Evolutionary conservation across 2,797 vertebrate species (phyloP).

Genomic region (Bucorvus abyssinicus): DNA sequence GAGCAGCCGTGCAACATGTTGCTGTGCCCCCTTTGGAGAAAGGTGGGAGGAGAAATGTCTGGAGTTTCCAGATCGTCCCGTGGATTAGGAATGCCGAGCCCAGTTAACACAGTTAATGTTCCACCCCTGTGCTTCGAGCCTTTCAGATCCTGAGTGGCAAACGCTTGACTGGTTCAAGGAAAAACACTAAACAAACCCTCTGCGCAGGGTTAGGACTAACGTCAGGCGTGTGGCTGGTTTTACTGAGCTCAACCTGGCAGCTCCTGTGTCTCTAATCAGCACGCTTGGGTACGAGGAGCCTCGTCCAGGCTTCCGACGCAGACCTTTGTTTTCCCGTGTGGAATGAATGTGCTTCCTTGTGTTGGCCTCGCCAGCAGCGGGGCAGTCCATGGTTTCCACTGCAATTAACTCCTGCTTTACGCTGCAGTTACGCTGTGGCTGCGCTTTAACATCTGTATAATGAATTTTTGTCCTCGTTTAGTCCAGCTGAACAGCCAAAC

Average conservation of each 20-base stretch:
- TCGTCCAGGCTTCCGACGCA: not conserved
- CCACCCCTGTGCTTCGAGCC: not conserved
- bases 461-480: not conserved
- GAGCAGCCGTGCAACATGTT: accelerated
- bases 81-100: not conserved
- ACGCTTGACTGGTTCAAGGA: not conserved
- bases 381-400: not conserved
- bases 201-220: not conserved
- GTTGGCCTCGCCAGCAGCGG: not conserved
- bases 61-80: not conserved
- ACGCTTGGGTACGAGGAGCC: not conserved
- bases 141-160: not conserved
- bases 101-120: not conserved
- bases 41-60: not conserved
- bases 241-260: not conserved
- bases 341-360: not conserved
- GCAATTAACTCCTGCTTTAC: not conserved
- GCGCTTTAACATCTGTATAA: not conserved
- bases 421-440: not conserved
- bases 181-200: not conserved
- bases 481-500: not conserved
- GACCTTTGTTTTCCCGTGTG: not conserved
- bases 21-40: not conserved
- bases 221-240: not conserved
- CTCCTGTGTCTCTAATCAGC: not conserved